phyloP scores from a whole-genome alignment of 2,888 invertebrate species.

The Glaucopsyche alexis region DNA sequence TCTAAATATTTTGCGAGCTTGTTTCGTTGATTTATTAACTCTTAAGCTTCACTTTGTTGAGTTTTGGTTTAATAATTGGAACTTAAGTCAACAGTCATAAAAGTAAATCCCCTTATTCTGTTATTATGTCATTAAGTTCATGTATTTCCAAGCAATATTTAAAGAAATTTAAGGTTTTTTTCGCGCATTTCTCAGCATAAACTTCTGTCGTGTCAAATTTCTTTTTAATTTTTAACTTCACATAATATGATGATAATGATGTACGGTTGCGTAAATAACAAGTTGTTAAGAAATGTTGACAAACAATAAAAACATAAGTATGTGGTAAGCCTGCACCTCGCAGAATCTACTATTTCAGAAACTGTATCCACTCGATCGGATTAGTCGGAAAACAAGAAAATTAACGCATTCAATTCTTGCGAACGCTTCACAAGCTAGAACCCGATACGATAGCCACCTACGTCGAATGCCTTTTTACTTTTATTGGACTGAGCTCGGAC shows the following conservation, averaged over 20 bases:
- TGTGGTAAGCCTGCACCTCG: constrained; percentile 29
- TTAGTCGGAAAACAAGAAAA: constrained; percentile 47
- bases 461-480: constrained; percentile 55
- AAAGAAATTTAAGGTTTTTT: no score
- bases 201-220: no score
- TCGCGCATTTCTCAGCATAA: no score
- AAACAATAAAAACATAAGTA: constrained; percentile 21
- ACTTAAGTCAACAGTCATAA: not conserved
- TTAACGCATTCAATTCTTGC: constrained; percentile 53
- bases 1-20: constrained; percentile 19
- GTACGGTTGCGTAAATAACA: not conserved
- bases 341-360: constrained; percentile 36
- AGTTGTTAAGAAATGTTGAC: not conserved
- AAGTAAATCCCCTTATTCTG: not conserved
- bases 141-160: no score
- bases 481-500: constrained; percentile 63
- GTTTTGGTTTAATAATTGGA: not conserved
- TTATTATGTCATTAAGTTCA: no score
- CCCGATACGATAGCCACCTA: constrained; percentile 64
- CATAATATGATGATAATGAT: no score
- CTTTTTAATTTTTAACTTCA: no score
- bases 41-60: not conserved
- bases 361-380: constrained; percentile 42
- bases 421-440: constrained; percentile 53
- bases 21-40: constrained; percentile 28